Evolutionary conservation across 1,140 invertebrate genomes (phyloP).

Genomic region (Zeugodacus cucurbitae): DNA sequence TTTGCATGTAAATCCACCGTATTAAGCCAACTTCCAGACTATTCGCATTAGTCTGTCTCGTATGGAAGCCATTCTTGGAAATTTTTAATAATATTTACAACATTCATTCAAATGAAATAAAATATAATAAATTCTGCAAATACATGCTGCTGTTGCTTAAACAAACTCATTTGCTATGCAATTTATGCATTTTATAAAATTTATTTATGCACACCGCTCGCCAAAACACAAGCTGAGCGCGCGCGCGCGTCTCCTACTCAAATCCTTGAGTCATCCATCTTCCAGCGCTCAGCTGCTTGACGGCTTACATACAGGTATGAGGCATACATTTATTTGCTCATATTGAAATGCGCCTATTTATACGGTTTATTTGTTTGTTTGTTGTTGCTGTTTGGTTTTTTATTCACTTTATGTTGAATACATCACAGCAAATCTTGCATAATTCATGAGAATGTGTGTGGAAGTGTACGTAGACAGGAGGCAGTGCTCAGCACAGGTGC

Average conservation of each 20-base stretch:
- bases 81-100: not conserved
- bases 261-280: conserved; percentile 18
- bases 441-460: not conserved
- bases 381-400: not conserved
- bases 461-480: not conserved
- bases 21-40: not conserved
- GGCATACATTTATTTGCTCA: not conserved
- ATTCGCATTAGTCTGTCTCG: not conserved
- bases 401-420: not conserved
- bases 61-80: not conserved
- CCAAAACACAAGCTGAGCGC: not conserved
- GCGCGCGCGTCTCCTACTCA: not conserved
- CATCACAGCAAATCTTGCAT: not conserved
- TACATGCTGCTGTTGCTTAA: not conserved
- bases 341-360: conserved; percentile 17
- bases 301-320: not conserved
- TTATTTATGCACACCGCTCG: not conserved
- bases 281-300: not conserved
- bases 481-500: not conserved
- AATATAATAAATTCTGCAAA: conserved; percentile 1
- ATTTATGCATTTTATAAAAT: not conserved
- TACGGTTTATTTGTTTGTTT: not conserved
- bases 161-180: not conserved
- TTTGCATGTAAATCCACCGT: not conserved
- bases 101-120: not conserved